Percentiles rank a stretch among this genome's conserved stretches.
phyloP scores from a whole-genome alignment of 1,140 invertebrate genomes.

The Diprion similis region DNA sequence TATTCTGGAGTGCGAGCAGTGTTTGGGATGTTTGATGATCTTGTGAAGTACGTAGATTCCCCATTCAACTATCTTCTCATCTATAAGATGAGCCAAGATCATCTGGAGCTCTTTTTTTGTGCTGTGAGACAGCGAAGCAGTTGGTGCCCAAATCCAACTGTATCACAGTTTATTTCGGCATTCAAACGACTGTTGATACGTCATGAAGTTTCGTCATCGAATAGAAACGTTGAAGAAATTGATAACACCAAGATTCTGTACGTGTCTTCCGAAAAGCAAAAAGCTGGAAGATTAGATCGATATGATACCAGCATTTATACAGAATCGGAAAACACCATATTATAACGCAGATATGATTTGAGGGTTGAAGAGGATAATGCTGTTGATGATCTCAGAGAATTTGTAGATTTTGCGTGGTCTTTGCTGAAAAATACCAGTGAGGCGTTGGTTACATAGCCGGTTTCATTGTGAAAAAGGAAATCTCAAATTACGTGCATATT shows the following conservation, averaged over 20 bases:
- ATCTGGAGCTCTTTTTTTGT: constrained; percentile 27
- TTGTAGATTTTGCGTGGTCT: background rate
- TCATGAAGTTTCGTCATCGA: background rate
- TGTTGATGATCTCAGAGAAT: background rate
- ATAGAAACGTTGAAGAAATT: background rate
- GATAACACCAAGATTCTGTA: background rate
- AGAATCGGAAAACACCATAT: background rate
- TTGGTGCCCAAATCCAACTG: constrained; percentile 27
- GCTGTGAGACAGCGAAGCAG: constrained; percentile 18
- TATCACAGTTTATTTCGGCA: constrained; percentile 22
- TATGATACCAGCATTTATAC: background rate
- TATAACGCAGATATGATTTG: background rate
- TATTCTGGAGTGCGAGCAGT: constrained; percentile 10
- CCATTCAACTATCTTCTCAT: constrained; percentile 21
- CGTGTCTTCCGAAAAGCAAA: background rate
- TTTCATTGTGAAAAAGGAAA: background rate
- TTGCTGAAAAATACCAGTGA: background rate
- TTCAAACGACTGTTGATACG: constrained; percentile 22
- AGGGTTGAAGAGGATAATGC: background rate
- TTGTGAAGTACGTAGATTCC: background rate
- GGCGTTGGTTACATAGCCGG: background rate
- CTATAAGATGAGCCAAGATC: constrained; percentile 26
- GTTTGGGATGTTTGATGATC: constrained; percentile 1
- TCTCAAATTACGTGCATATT: too few relatives aligned
- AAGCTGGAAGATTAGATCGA: background rate